Evolutionary conservation across 1,140 invertebrate genomes (phyloP).

Genomic region (Lamellibrachia luymesi): DNA sequence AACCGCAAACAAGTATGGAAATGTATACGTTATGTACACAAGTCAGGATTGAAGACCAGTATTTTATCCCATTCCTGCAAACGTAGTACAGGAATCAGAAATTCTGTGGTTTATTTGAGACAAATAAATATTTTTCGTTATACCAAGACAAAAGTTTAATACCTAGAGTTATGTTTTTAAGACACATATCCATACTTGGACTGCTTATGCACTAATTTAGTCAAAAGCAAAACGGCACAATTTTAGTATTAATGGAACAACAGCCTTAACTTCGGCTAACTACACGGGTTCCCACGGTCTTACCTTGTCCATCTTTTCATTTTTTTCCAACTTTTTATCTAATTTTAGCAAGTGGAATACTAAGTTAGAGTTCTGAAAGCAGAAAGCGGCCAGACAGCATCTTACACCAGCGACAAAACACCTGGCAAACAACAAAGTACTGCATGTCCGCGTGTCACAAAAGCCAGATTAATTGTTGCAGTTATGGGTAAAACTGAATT

Average conservation of each 20-base stretch:
- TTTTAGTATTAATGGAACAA: neutral
- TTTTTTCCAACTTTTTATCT: conserved; percentile 6
- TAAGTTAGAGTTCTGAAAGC: conserved; percentile 5
- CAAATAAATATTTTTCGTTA: neutral
- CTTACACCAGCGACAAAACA: neutral
- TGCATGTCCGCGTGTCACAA: neutral
- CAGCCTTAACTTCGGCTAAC: neutral
- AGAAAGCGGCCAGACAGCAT: neutral
- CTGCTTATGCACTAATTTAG: neutral
- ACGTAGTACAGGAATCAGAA: neutral
- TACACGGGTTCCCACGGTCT: neutral
- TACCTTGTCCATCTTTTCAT: neutral
- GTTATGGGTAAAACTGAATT: neutral
- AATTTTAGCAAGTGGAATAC: conserved; percentile 1
- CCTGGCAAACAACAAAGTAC: neutral
- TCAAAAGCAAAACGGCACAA: neutral
- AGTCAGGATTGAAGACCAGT: neutral
- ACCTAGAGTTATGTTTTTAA: neutral
- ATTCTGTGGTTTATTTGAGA: neutral
- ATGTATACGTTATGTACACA: neutral
- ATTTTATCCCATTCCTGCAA: neutral
- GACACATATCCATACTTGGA: neutral
- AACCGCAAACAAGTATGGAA: neutral
- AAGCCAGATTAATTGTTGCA: neutral
- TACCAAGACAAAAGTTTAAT: neutral